Evolutionary conservation across 2,797 vertebrate species (phyloP).

Genomic region (Trematomus bernacchii): DNA sequence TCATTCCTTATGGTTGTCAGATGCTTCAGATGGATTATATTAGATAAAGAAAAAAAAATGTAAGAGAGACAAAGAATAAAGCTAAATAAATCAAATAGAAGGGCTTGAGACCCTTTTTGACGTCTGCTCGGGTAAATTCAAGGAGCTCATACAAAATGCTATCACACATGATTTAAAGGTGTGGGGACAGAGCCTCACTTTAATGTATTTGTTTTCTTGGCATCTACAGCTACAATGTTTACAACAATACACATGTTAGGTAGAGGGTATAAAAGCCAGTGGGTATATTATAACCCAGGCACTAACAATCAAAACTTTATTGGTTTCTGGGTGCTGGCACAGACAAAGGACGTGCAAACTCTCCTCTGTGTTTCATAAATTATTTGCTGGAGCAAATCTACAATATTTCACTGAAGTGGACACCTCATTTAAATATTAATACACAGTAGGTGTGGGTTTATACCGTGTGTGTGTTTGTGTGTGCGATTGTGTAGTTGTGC

Average conservation of each 20-base stretch:
- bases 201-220: conserved; percentile 59
- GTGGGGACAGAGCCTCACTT: conserved; percentile 20
- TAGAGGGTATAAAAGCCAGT: conserved; percentile 57
- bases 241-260: conserved; percentile 67
- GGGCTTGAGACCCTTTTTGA: conserved; percentile 8
- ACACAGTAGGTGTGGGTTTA: conserved; percentile 59
- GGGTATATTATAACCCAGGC: conserved; percentile 59
- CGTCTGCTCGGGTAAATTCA: conserved; percentile 13
- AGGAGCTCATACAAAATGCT: conserved; percentile 27
- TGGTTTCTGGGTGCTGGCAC: conserved; percentile 67
- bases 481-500: conserved; percentile 24
- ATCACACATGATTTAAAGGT: conserved; percentile 47
- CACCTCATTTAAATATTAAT: conserved; percentile 89
- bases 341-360: conserved; percentile 69
- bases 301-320: conserved; percentile 58
- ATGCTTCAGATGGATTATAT: conserved; percentile 77
- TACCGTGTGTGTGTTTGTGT: conserved; percentile 9
- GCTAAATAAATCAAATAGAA: conserved; percentile 19
- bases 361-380: conserved; percentile 78
- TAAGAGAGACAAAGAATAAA: conserved; percentile 8
- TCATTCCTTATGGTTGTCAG: conserved; percentile 91
- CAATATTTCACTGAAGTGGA: conserved; percentile 83
- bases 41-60: conserved; percentile 22
- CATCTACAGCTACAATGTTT: conserved; percentile 56
- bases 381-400: conserved; percentile 78